phyloP scores from a whole-genome alignment of 2,888 invertebrate species.

The Eupithecia subfuscata region DNA sequence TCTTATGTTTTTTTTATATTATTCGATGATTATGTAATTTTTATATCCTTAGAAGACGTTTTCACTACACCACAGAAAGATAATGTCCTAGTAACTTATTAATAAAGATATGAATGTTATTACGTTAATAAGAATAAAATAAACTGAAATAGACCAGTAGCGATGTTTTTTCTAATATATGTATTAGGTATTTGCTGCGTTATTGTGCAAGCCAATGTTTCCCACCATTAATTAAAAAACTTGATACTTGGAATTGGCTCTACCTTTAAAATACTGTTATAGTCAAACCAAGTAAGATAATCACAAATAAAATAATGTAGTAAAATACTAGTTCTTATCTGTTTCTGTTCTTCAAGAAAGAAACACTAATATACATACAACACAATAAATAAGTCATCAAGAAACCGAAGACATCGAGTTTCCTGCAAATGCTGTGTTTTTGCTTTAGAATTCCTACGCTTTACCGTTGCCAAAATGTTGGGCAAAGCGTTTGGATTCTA shows the following conservation, averaged over 20 bases:
- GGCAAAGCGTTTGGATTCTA: slow-evolving; percentile 99
- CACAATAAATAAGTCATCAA: slow-evolving; percentile 30
- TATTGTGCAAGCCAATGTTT: neutral
- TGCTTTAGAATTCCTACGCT: slow-evolving; percentile 98
- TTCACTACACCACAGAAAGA: neutral
- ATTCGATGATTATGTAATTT: too few species aligned
- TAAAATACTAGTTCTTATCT: neutral
- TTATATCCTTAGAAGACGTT: too few species aligned
- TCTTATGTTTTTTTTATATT: too few species aligned
- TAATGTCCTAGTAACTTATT: neutral
- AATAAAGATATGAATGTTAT: too few species aligned
- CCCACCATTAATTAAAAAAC: neutral
- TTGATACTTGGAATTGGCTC: neutral
- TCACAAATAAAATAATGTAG: neutral
- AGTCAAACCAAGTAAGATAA: neutral
- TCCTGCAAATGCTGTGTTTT: slow-evolving; percentile 71
- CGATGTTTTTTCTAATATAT: neutral
- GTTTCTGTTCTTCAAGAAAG: neutral
- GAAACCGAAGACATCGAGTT: slow-evolving; percentile 47
- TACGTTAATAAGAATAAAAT: neutral
- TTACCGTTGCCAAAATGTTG: slow-evolving; percentile 90
- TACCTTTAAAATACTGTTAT: neutral
- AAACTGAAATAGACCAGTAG: too few species aligned
- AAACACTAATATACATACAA: neutral
- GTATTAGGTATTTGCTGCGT: neutral